Conservation (phyloP, 2,888 invertebrate genomes). For the Clitarchus hookeri region DNA sequence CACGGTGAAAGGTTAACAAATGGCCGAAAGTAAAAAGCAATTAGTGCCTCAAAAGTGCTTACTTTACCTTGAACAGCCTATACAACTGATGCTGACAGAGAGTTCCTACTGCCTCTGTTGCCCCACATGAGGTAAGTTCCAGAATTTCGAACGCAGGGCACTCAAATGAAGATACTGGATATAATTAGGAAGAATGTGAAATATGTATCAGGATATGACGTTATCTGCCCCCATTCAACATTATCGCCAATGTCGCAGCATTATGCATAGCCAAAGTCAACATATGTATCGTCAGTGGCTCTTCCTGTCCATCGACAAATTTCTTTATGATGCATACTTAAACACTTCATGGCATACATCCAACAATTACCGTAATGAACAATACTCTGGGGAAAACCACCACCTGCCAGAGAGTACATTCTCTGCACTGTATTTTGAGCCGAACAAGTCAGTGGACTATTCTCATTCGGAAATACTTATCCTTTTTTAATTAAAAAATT, state of each 20-base stretch:
- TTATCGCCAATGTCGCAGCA: not conserved
- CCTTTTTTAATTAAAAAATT: not conserved
- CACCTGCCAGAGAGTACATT: not conserved
- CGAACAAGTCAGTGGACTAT: not conserved
- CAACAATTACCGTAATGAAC: not conserved
- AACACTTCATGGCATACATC: not conserved
- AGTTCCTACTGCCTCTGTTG: constrained; percentile 17
- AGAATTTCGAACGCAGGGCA: not conserved
- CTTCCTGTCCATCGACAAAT: not conserved
- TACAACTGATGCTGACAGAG: not conserved
- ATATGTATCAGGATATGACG: not conserved
- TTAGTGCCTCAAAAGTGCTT: too few species aligned
- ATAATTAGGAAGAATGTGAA: not conserved
- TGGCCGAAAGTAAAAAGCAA: too few species aligned
- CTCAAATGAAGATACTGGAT: constrained; percentile 15
- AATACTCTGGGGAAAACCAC: not conserved
- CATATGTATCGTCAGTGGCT: not conserved
- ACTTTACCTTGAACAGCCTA: too few species aligned
- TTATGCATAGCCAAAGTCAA: not conserved
- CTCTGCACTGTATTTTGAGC: not conserved
- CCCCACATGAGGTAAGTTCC: constrained; percentile 7
- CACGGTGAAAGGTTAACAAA: too few species aligned
- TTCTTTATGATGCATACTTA: not conserved
- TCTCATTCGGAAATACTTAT: not conserved
- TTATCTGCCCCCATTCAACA: not conserved